Evolutionary conservation across 1,140 invertebrate genomes (phyloP).

Genomic region (Gonioctena quinquepunctata): DNA sequence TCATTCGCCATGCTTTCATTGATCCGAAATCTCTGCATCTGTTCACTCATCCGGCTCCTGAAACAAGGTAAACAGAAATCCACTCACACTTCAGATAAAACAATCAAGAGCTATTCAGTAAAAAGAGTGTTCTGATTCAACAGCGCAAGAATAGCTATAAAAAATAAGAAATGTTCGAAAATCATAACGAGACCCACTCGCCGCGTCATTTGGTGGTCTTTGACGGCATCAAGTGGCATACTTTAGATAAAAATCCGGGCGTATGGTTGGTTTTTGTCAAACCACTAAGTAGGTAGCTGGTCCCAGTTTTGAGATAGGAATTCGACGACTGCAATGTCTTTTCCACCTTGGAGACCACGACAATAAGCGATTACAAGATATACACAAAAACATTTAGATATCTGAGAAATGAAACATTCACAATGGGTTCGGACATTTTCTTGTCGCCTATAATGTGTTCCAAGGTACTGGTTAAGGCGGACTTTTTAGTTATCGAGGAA

Average conservation of each 20-base stretch:
- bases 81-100: background rate
- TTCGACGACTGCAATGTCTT: background rate
- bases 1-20: too few relatives aligned
- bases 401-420: background rate
- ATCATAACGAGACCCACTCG: background rate
- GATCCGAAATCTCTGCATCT: background rate
- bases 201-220: constrained; percentile 35
- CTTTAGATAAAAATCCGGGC: constrained; percentile 29
- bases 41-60: background rate
- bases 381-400: background rate
- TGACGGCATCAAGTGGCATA: constrained; percentile 33
- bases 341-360: background rate
- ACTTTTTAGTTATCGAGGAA: background rate
- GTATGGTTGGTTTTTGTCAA: constrained; percentile 35
- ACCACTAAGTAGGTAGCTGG: constrained; percentile 29
- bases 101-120: background rate
- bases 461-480: too few relatives aligned
- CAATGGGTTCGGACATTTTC: background rate
- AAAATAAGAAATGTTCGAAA: constrained; percentile 27
- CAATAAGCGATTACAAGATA: background rate
- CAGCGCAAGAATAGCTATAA: background rate
- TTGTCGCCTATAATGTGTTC: background rate
- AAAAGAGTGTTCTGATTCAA: background rate
- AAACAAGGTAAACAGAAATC: background rate
- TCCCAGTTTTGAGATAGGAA: constrained; percentile 2